Percentiles rank a stretch among this genome's conserved stretches.
Evolutionary conservation across 2,888 invertebrate genomes (phyloP).

Genomic region (Orgyia antiqua): DNA sequence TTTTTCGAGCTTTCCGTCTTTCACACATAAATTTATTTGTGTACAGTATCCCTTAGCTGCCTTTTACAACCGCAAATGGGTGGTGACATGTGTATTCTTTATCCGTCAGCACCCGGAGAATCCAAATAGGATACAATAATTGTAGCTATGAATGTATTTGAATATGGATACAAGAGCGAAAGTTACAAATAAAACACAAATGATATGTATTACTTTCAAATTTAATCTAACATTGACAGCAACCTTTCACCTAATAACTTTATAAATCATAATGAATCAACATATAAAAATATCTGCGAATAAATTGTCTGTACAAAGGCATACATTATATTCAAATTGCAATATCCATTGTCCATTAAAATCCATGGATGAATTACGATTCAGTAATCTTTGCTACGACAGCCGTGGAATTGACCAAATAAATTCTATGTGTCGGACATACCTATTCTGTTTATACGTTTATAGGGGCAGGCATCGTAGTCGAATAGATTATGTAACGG

Average conservation of each 20-base stretch:
- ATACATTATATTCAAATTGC: conserved; percentile 23
- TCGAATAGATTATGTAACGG: no score
- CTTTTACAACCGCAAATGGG: no score
- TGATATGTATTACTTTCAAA: conserved; percentile 1
- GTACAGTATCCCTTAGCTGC: no score
- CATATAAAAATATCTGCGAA: conserved; percentile 16
- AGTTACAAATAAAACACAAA: neutral
- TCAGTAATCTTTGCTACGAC: conserved; percentile 30
- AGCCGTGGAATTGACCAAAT: conserved; percentile 40
- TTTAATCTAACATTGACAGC: neutral
- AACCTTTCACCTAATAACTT: conserved; percentile 6
- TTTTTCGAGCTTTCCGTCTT: no score
- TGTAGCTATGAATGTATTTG: no score
- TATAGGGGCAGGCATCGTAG: no score
- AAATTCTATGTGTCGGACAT: no score
- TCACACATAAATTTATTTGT: no score
- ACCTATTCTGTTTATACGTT: no score
- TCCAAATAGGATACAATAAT: no score
- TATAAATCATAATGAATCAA: conserved; percentile 5
- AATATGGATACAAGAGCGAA: conserved; percentile 1
- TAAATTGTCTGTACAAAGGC: conserved; percentile 15
- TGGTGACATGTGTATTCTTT: no score
- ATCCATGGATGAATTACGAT: conserved; percentile 39
- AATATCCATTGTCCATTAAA: conserved; percentile 32
- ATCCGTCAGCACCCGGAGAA: no score